Base-by-base conservation (phyloP, 2,888 invertebrate species). In the Argyresthia albistria region DNA sequence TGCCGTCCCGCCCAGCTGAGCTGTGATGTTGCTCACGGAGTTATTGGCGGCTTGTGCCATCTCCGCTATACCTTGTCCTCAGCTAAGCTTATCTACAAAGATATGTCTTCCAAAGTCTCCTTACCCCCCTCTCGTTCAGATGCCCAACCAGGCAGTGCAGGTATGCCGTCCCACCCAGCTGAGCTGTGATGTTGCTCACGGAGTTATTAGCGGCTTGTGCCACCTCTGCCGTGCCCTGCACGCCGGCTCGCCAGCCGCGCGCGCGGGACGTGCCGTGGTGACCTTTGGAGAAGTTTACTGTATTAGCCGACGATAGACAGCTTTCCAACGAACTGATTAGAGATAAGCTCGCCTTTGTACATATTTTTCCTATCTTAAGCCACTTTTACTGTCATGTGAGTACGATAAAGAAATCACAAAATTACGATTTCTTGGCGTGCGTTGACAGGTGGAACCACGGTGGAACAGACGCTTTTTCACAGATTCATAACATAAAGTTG, bases 91-190 rank as follows among this genome's bases (percentile, higher is more conserved):
- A 39, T 39, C 39, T 39, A 11, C 1, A 3, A n/a, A 11, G 39
- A 1, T 3, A 39, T 10, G 3, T 39, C 11, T 39, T 39, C 10
- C n/a, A 39, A 39, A 39, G n/a, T 3, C 3, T 14, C 69, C 89
- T 83, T 73, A 93, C 92, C 64, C 92, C 92, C 80, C 94, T 86
- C 68, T 95, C 95, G 55, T 91, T 93, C 60, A 93, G 86, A 73
- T 91, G 92, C 49, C 93, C 91, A 55, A 95, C 94, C 57, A 93
- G 90, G 73, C 95, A 95, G 74, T 94, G 94, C 42, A 95, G 87
- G 75, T 92, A 95, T 9, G 94, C 95, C 0, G 93, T 94, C 46
- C 93, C 93, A 0, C 95, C 95, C 48, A 94, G 86, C 70, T 95
- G 94, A 8, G 93, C 94, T 0, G 95, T 95, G 55, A 94, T 90